Conservation (phyloP, 2,113 vertebrate species). For the Hippolais icterina region DNA sequence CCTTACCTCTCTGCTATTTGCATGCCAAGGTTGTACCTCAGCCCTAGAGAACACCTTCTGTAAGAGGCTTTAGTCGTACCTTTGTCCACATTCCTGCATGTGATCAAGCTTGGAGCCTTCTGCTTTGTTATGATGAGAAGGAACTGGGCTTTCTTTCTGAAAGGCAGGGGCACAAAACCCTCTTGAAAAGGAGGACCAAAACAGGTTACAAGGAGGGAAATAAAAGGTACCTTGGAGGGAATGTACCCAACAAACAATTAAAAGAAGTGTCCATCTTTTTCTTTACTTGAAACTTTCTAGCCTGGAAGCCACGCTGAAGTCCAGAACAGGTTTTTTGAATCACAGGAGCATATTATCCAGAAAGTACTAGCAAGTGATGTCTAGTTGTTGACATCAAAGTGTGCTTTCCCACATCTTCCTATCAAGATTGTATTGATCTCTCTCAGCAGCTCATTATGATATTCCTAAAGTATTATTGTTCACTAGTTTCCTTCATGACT, state of each 20-base stretch:
- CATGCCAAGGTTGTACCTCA: neutral
- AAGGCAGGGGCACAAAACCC: neutral
- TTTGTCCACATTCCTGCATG: neutral
- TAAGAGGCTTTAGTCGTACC: neutral
- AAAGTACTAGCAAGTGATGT: neutral
- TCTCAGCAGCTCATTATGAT: neutral
- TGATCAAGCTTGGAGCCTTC: neutral
- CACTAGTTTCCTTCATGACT: neutral
- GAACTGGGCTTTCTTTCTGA: neutral
- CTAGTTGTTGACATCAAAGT: neutral
- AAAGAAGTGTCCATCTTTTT: neutral
- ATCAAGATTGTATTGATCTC: neutral
- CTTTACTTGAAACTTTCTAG: neutral
- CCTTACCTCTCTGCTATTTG: neutral
- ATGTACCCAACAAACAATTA: neutral
- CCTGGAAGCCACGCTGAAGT: neutral
- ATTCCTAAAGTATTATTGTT: neutral
- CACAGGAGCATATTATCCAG: neutral
- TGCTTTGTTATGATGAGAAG: neutral
- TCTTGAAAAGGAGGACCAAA: neutral
- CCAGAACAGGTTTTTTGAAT: neutral
- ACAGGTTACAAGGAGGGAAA: neutral
- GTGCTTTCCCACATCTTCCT: neutral
- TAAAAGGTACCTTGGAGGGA: neutral
- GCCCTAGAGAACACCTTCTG: neutral